Evolutionary conservation across 2,888 invertebrate genomes (phyloP).

Genomic region (Meandrusa payeni): DNA sequence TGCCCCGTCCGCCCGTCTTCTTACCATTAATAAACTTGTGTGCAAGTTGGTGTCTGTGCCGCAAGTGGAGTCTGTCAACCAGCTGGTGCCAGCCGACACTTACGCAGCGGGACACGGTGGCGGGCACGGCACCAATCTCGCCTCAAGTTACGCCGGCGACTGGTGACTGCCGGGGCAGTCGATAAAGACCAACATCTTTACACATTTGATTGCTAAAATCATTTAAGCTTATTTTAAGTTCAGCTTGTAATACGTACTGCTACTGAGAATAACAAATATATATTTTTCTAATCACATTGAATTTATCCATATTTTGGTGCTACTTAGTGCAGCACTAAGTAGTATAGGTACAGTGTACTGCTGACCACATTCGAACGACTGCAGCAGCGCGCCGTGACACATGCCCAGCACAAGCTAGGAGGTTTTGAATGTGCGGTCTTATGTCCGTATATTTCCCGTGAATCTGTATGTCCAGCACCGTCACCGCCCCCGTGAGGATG

Average conservation of each 20-base stretch:
- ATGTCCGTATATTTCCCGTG: no score
- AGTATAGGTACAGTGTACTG: no score
- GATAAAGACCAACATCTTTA: no score
- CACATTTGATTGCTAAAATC: no score
- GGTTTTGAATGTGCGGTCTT: no score
- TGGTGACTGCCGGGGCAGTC: conserved; percentile 29
- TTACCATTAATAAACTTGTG: conserved; percentile 48
- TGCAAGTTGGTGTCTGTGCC: conserved; percentile 50
- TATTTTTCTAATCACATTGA: conserved; percentile 19
- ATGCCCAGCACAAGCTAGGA: no score
- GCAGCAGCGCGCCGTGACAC: no score
- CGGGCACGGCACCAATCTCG: conserved; percentile 26
- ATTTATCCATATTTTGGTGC: not conserved
- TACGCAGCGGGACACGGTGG: conserved; percentile 25
- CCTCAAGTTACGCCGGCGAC: conserved; percentile 26
- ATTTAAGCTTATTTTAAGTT: no score
- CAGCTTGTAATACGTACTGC: conserved; percentile 6
- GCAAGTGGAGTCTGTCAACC: conserved; percentile 53
- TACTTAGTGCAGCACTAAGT: no score
- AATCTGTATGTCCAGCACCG: no score
- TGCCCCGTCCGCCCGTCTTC: conserved; percentile 32
- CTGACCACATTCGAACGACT: no score
- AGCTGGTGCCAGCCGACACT: conserved; percentile 42
- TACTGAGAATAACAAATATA: conserved; percentile 15
- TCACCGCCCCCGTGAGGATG: no score